A percentile compares a stretch with the other conserved stretches of the same genome.
phyloP scores from a whole-genome alignment of 2,113 vertebrate species.

The Orthonyx spaldingii region DNA sequence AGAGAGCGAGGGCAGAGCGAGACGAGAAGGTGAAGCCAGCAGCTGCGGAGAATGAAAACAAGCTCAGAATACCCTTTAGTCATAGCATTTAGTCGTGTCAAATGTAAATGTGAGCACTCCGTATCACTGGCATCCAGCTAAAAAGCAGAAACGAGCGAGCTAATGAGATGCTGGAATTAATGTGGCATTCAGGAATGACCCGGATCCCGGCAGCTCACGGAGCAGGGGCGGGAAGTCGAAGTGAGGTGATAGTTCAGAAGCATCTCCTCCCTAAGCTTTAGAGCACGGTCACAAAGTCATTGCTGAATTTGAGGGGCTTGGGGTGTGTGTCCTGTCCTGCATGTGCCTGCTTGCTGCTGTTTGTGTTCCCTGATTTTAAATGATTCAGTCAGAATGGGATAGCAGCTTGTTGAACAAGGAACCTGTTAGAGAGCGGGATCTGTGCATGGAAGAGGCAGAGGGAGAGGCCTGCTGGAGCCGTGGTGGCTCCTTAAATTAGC shows the following conservation, averaged over 20 bases:
- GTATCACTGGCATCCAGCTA: background rate
- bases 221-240: background rate
- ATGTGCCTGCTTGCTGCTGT: background rate
- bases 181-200: accelerated
- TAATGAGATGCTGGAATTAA: background rate
- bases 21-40: background rate
- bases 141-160: accelerated
- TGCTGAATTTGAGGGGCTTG: background rate
- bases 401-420: background rate
- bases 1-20: background rate
- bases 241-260: background rate
- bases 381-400: background rate
- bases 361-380: background rate
- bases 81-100: background rate
- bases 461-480: background rate
- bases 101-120: background rate
- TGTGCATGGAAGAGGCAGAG: background rate
- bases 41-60: background rate
- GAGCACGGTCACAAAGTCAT: background rate
- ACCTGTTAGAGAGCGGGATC: background rate
- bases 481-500: background rate
- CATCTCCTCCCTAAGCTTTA: background rate
- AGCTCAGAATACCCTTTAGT: background rate
- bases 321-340: background rate
- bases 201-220: accelerated